phyloP scores from a whole-genome alignment of 1,140 invertebrate species.

The Drosophila santomea region DNA sequence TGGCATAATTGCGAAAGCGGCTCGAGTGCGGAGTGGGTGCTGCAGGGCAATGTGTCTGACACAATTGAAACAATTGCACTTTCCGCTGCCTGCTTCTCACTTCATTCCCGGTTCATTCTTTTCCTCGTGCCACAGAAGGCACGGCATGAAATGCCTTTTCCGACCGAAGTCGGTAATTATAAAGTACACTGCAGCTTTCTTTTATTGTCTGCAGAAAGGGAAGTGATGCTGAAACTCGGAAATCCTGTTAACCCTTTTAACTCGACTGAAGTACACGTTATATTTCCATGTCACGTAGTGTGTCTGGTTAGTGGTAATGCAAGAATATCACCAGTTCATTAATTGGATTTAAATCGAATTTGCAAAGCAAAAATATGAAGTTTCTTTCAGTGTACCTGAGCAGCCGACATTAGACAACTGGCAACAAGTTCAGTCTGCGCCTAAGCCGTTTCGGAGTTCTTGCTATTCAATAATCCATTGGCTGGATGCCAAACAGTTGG shows the following conservation, averaged over 20 bases:
- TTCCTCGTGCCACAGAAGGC: constrained; percentile 8
- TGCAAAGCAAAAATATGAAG: too few relatives aligned
- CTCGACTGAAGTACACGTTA: not conserved
- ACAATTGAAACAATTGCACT: constrained; percentile 77
- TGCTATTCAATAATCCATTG: constrained; percentile 64
- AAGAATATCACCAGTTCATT: too few relatives aligned
- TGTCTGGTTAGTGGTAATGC: too few relatives aligned
- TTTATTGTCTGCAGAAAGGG: not conserved
- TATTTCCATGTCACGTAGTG: too few relatives aligned
- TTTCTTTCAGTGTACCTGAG: not conserved
- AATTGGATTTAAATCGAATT: not conserved
- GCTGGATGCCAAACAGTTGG: constrained; percentile 66
- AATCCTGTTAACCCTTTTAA: not conserved
- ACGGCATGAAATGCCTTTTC: constrained; percentile 37
- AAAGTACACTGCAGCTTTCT: constrained; percentile 21
- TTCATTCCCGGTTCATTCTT: constrained; percentile 19
- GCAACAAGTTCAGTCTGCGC: constrained; percentile 43
- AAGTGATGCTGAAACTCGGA: not conserved
- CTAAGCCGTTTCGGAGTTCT: constrained; percentile 15
- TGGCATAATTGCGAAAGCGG: constrained; percentile 64
- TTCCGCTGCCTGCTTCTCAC: constrained; percentile 24
- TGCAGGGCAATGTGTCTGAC: constrained; percentile 35
- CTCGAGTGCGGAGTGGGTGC: constrained; percentile 29
- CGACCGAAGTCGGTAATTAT: constrained; percentile 31
- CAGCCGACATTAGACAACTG: constrained; percentile 7